Evolutionary conservation across 2,888 invertebrate species (phyloP), one percentile per base, ranked within the genome.

Genomic region (Galerucella pusilla): DNA sequence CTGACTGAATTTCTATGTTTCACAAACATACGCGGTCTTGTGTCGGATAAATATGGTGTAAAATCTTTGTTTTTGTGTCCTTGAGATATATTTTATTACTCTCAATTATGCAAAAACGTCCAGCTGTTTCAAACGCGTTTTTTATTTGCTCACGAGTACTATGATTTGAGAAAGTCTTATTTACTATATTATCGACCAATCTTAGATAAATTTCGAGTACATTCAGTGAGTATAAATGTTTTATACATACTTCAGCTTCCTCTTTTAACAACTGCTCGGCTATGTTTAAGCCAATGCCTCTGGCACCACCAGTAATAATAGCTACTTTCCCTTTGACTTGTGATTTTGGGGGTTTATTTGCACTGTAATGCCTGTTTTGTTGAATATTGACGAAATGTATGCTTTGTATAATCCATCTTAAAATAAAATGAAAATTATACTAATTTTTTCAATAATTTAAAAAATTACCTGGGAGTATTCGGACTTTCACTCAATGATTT

Each of bases 281-380:
- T 82, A 91, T 92, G 5, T 91, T 90, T 72, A 90, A 89, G 4
- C 93, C 93, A 79, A 93, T 91, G 74, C 93, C 93, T 71, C 91
- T 90, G 25, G 92, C 92, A 63, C 91, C 93, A 57, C 93, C 93
- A 45, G 93, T 93, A 73, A 93, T 90, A 76, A 93, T 87, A 60
- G 91, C 93, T 74, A 93, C 92, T 86, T 92, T 92, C 79, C 92
- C 92, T 86, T 92, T 91, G 72, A 92, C 75, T 11, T 73, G 68
- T 16, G 69, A 63, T 64, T 67, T 64, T 11, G 59, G 28, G 2
- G 75, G 73, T 25, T 52, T n/a, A 20, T 52, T 49, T 3, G 46
- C n/a, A 14, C 25, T 25, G 25, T 49, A 45, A 14, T 35, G 35
- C 14, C 35, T 28, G 7, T 35, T 61, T 14, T 35, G 25, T 14